Percentiles rank a stretch among this genome's conserved stretches.
Conservation (phyloP, 2,888 invertebrate species). For the Tipula vernalis region DNA sequence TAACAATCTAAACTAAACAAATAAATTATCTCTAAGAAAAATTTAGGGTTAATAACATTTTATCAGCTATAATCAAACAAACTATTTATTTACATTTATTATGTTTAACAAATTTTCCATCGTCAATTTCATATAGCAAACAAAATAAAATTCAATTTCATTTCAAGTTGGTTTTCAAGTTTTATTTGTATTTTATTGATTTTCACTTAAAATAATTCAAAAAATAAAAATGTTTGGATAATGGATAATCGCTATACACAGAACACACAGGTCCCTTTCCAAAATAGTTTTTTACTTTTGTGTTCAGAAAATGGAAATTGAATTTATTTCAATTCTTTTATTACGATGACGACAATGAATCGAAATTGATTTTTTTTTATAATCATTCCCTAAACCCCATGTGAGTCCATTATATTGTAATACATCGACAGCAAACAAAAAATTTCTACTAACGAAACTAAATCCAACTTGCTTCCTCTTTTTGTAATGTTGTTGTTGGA, state of each 20-base stretch:
- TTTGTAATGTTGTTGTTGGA: neutral
- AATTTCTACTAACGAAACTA: neutral
- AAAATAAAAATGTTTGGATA: neutral
- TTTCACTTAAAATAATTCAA: neutral
- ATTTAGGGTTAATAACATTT: neutral
- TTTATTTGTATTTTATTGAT: neutral
- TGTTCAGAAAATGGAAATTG: neutral
- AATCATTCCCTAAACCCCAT: neutral
- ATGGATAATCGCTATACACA: neutral
- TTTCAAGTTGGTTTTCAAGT: neutral
- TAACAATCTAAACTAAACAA: neutral
- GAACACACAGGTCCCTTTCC: neutral
- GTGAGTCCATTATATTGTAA: neutral
- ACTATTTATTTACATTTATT: neutral
- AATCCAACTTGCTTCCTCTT: neutral
- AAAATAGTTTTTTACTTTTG: neutral
- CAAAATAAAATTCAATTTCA: neutral
- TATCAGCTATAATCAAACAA: neutral
- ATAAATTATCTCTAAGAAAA: neutral
- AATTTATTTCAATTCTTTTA: neutral
- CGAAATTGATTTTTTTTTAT: neutral
- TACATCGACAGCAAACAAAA: neutral
- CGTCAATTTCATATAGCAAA: neutral
- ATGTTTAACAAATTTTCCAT: neutral
- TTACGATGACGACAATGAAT: neutral